Evolutionary conservation across 2,113 vertebrate species (phyloP).

Genomic region (Chaetura pelagica): DNA sequence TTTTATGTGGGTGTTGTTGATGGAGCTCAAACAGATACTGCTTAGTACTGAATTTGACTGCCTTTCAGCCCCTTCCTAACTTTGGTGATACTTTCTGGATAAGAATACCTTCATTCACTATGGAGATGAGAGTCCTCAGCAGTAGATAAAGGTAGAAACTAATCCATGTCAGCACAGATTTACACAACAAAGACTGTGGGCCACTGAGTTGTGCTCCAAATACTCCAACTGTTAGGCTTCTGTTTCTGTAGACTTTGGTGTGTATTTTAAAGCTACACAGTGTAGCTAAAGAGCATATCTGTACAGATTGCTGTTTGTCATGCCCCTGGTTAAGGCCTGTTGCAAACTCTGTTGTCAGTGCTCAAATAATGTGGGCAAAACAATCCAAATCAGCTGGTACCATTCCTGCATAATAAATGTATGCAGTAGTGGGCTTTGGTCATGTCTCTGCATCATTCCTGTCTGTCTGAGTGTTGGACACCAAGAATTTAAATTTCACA

Average conservation of each 20-base stretch:
- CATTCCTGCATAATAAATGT: not conserved
- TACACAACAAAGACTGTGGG: not conserved
- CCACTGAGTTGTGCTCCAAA: not conserved
- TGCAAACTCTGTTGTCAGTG: not conserved
- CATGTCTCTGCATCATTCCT: not conserved
- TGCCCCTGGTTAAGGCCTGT: not conserved
- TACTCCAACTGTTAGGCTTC: not conserved
- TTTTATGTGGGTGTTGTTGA: slow-evolving; percentile 69
- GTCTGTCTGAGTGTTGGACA: not conserved
- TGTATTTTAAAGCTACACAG: not conserved
- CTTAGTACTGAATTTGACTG: slow-evolving; percentile 18
- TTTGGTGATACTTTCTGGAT: not conserved
- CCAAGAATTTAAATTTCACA: not conserved
- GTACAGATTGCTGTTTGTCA: not conserved
- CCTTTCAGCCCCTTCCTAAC: slow-evolving; percentile 36
- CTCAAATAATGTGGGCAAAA: not conserved
- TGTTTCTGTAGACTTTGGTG: not conserved
- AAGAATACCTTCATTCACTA: not conserved
- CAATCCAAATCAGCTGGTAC: not conserved
- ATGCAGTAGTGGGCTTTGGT: not conserved
- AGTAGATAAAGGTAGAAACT: not conserved
- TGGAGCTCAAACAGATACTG: slow-evolving; percentile 42
- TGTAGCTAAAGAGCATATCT: not conserved
- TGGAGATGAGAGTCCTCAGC: not conserved
- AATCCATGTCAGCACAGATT: not conserved